phyloP scores from a whole-genome alignment of 2,113 vertebrate species.

The Eclectus roratus region DNA sequence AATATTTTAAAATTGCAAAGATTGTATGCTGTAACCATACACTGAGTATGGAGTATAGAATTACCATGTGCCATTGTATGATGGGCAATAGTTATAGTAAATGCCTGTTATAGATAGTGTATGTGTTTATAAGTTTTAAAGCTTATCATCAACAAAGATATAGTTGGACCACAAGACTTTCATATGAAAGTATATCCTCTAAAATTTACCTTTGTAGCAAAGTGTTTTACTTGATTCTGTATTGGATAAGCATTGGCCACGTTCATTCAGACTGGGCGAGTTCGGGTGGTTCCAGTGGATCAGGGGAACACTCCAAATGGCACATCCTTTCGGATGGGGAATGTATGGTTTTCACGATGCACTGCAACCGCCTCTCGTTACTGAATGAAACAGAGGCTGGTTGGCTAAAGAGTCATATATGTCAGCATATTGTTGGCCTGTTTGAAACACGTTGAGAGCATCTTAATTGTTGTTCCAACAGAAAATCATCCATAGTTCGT shows the following conservation, averaged over 20 bases:
- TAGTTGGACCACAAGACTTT: slow-evolving; percentile 65
- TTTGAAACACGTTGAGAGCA: slow-evolving; percentile 68
- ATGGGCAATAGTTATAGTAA: slow-evolving; percentile 60
- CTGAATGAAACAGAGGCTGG: slow-evolving; percentile 64
- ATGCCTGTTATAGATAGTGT: slow-evolving; percentile 64
- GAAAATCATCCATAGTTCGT: slow-evolving; percentile 72
- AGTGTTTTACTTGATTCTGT: slow-evolving; percentile 72
- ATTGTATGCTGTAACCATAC: slow-evolving; percentile 61
- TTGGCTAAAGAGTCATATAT: slow-evolving; percentile 73
- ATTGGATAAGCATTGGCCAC: slow-evolving; percentile 64
- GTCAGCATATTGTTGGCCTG: slow-evolving; percentile 76
- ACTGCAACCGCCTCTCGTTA: slow-evolving; percentile 53
- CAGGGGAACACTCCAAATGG: slow-evolving; percentile 66
- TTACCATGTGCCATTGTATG: slow-evolving; percentile 66
- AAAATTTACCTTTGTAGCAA: slow-evolving; percentile 76
- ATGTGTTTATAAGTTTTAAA: slow-evolving; percentile 60
- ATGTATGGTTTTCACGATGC: slow-evolving; percentile 63
- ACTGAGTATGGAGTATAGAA: slow-evolving; percentile 45
- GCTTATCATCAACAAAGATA: slow-evolving; percentile 67
- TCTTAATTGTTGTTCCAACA: slow-evolving; percentile 71
- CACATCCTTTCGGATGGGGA: slow-evolving; percentile 62
- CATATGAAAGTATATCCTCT: slow-evolving; percentile 73
- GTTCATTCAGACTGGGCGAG: slow-evolving; percentile 65
- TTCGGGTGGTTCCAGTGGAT: slow-evolving; percentile 66
- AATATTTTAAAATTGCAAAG: slow-evolving; percentile 56